These are phyloP conservation scores for Automeris io DNA, from an alignment of 2,888 invertebrate genomes.

Conservation along the genomic window DNA sequence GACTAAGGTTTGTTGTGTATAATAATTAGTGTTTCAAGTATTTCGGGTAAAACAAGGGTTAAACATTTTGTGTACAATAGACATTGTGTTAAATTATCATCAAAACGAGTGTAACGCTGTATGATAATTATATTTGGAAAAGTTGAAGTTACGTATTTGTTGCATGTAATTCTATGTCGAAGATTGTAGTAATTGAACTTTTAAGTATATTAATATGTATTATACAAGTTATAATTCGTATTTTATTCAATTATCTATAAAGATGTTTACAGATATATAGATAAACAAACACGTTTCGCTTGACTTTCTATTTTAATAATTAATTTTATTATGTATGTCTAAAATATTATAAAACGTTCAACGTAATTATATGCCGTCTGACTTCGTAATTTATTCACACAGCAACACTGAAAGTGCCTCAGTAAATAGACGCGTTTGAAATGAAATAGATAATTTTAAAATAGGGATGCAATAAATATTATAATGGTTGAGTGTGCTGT, in stretches of 20 bases:
- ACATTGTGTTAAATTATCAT: slow-evolving; percentile 68
- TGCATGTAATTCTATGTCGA: slow-evolving; percentile 64
- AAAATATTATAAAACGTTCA: slow-evolving; percentile 18
- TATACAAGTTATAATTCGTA: slow-evolving; percentile 52
- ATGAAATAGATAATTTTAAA: slow-evolving; percentile 16
- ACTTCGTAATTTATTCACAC: slow-evolving; percentile 25
- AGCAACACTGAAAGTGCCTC: slow-evolving; percentile 44
- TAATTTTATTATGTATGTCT: slow-evolving; percentile 26
- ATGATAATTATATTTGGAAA: slow-evolving; percentile 74
- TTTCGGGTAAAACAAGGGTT: slow-evolving; percentile 65
- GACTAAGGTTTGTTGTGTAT: slow-evolving; percentile 73
- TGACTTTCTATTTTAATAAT: too few relatives aligned
- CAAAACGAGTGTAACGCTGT: slow-evolving; percentile 62
- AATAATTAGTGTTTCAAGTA: slow-evolving; percentile 63
- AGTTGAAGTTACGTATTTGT: slow-evolving; percentile 68
- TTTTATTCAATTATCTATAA: slow-evolving; percentile 49
- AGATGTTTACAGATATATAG: slow-evolving; percentile 49
- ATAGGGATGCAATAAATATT: slow-evolving; percentile 42
- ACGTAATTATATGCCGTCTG: slow-evolving; percentile 19
- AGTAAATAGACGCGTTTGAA: slow-evolving; percentile 21
- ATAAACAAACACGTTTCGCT: slow-evolving; percentile 63
- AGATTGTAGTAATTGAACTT: slow-evolving; percentile 64
- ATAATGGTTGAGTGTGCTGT: slow-evolving; percentile 62
- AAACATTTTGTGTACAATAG: slow-evolving; percentile 66
- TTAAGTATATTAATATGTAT: slow-evolving; percentile 51